phyloP scores from a whole-genome alignment of 2,888 invertebrate species.

The Clistopyga incitator region DNA sequence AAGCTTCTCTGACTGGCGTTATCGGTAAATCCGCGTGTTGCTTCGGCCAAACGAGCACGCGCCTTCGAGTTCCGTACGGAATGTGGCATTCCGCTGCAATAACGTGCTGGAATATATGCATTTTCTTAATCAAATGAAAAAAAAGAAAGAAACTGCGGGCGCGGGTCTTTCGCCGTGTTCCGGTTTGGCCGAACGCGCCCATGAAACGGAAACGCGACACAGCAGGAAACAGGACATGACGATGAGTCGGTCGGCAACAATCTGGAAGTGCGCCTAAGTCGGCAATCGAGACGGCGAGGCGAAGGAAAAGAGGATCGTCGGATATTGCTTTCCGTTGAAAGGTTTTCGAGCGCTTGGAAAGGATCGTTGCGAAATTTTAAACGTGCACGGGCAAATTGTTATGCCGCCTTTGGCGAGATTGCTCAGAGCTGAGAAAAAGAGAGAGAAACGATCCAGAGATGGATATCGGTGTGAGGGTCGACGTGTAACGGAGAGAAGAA shows the following conservation, averaged over 20 bases:
- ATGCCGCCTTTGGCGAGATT: conserved; percentile 2
- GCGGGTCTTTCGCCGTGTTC: conserved; percentile 30
- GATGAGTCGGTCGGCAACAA: conserved; percentile 29
- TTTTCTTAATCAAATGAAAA: conserved; percentile 14
- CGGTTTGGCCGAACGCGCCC: conserved; percentile 42
- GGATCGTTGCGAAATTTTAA: conserved; percentile 28
- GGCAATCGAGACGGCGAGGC: not conserved
- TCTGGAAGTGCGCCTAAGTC: not conserved
- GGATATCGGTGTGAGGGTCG: conserved; percentile 65
- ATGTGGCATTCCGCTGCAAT: conserved; percentile 1
- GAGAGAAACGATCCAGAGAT: conserved; percentile 51
- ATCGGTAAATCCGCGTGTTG: conserved; percentile 36
- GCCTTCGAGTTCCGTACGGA: not conserved
- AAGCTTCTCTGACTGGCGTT: not conserved
- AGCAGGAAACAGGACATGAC: conserved; percentile 62
- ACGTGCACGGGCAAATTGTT: conserved; percentile 18
- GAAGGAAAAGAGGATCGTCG: not conserved
- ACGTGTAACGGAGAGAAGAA: conserved; percentile 52
- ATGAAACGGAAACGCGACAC: conserved; percentile 58
- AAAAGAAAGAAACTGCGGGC: not conserved
- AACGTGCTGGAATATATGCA: not conserved
- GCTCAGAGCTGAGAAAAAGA: not conserved
- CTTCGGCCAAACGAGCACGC: not conserved
- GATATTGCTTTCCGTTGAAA: not conserved
- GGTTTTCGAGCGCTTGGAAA: not conserved